Base-by-base conservation (phyloP, 2,797 vertebrate genomes). In the Poeciliopsis gracilis region DNA sequence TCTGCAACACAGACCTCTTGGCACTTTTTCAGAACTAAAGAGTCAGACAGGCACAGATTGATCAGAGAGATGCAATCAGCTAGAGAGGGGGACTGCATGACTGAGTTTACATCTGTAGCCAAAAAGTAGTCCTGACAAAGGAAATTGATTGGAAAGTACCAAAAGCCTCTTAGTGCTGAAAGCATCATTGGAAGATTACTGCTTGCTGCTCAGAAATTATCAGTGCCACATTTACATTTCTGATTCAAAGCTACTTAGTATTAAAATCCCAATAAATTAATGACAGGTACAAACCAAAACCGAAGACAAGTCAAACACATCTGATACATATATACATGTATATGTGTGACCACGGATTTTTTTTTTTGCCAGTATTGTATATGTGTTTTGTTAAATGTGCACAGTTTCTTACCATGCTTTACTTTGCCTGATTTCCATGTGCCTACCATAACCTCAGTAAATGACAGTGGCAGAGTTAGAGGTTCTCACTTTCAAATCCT, bases 121-220 rank as follows among this genome's bases (percentile, higher is more conserved):
- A 81, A 84, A 86, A 72, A 70, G 78, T 72, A 84, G 86, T 86
- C 59, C 82, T 78, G 72, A 79, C 79, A 88, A 80, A 73, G 75
- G 77, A 84, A 84, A 93, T 87, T 79, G 87, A 90, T 92, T 91
- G 87, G 82, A 73, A 86, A 87, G 76, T 80, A 72, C 83, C 79
- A 89, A 84, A 41, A 74, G 28, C 43, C 38, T 69, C n/a, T 84
- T 77, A 84, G 82, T 83, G 57, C 49, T 45, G 33, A 46, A 80
- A 67, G 67, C 36, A 77, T 73, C 66, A 57, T n/a, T 51, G 4
- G 0, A 43, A 71, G 5, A 85, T 38, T 61, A 76, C 30, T 25
- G 43, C 78, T 83, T 75, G 33, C 57, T 74, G 73, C 45, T 83
- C 77, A 53, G 59, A 53, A 72, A 73, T 61, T n/a, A 66, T n/a